Base-by-base conservation (phyloP, 2,113 vertebrate species). In the Tyto alba region DNA sequence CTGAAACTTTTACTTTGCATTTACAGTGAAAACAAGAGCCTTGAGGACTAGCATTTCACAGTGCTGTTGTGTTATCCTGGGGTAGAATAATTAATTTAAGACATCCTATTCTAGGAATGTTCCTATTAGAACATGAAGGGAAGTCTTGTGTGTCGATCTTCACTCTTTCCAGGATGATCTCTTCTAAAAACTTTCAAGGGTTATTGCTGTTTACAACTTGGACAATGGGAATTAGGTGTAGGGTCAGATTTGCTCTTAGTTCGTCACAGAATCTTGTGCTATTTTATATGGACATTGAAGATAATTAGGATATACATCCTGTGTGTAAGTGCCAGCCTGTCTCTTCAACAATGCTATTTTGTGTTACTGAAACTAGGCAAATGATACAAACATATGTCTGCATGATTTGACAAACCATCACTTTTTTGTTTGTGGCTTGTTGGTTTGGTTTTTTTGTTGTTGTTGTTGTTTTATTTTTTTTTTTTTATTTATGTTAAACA, bases 311-410 rank as follows among this genome's bases (percentile, higher is more conserved):
- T 50, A 23, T 11, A 20, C 13, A 52, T 32, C 16, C 29, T 34
- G 14, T 8, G 19, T 48, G 10, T 45, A 60, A 63, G 11, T 53
- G 47, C 32, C 38, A 26, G 6, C 16, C 38, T 43, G 19, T 29
- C 23, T 62, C 60, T 66, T 78, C 43, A 57, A 29, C 56, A 64
- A 10, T 0, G 1, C 2, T 8, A 8, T 40, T 80, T 82, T 0
- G 0, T 52, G n/a, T 21, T 63, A 16, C 53, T 63, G 59, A 69
- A 84, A 63, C 3, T 3, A 9, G 15, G 30, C 7, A 60, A 52
- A 48, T 0, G 5, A 53, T 47, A 34, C 25, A 77, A 69, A 89
- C 21, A 2, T 16, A 4, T 5, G 9, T 25, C n/a, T 67, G 63
- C 34, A 13, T 23, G 21, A 52, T 32, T 59, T 75, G 34, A 60